A percentile compares a stretch with the other conserved stretches of the same genome.
These are phyloP conservation scores for Atherinomorus stipes DNA, from an alignment of 2,113 vertebrate species.

Conservation along the genomic window DNA sequence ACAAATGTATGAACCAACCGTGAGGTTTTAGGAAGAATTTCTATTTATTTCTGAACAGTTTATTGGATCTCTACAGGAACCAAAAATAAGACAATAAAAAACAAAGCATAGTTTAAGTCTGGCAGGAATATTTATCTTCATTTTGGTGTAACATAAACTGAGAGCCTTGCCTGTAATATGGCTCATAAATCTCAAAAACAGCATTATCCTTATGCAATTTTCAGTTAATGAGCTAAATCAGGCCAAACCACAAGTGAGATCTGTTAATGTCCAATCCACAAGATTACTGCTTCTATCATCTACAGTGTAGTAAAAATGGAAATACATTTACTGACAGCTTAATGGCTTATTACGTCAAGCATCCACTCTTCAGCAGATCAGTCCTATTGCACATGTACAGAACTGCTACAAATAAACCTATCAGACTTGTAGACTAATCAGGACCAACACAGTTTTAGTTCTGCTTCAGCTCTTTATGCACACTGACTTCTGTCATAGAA, in stretches of 20 bases:
- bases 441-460: neutral
- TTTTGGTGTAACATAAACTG: conserved; percentile 13
- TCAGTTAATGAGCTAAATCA: conserved; percentile 30
- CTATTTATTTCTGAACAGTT: neutral
- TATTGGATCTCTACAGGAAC: neutral
- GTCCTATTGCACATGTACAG: neutral
- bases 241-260: conserved; percentile 34
- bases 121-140: neutral
- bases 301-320: conserved; percentile 14
- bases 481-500: neutral
- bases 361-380: neutral
- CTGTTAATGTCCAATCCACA: conserved; percentile 38
- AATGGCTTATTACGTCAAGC: conserved; percentile 12
- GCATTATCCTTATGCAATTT: neutral
- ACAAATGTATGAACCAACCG: neutral
- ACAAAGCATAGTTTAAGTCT: neutral
- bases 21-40: neutral
- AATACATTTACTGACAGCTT: conserved; percentile 41
- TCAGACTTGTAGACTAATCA: neutral
- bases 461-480: neutral
- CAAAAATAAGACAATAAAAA: conserved; percentile 7
- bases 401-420: neutral
- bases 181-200: conserved; percentile 29
- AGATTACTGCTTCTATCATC: conserved; percentile 23
- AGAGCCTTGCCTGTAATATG: conserved; percentile 12